A percentile compares a stretch with the other conserved stretches of the same genome.
Evolutionary conservation across 2,888 invertebrate genomes (phyloP).

Genomic region (Monoplex corrugatus): DNA sequence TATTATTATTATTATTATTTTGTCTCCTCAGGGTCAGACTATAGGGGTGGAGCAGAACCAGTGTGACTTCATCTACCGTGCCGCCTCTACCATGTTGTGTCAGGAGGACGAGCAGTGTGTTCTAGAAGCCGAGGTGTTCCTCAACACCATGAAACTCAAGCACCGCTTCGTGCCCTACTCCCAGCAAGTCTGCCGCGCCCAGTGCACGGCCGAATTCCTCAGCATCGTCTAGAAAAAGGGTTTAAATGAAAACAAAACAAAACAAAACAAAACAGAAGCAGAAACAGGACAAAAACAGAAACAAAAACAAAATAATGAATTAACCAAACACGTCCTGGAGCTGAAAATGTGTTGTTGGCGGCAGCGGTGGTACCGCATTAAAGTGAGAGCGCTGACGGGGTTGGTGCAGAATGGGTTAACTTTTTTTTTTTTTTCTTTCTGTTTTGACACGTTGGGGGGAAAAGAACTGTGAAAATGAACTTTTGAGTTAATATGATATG

Average conservation of each 20-base stretch:
- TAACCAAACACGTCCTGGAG: background rate
- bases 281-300: too few species aligned
- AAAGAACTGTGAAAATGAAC: too few species aligned
- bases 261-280: too few species aligned
- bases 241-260: too few species aligned
- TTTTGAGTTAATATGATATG: background rate
- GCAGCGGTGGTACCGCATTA: too few species aligned
- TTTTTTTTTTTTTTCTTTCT: too few species aligned
- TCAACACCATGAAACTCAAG: conserved; percentile 64
- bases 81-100: conserved; percentile 66
- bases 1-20: background rate
- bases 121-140: conserved; percentile 66
- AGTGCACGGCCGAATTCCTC: conserved; percentile 55
- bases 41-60: conserved; percentile 61
- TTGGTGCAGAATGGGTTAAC: background rate
- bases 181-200: conserved; percentile 54
- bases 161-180: conserved; percentile 58
- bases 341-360: background rate
- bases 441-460: too few species aligned
- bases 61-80: conserved; percentile 71
- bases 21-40: conserved; percentile 62
- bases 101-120: conserved; percentile 66
- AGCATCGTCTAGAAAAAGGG: conserved; percentile 46
- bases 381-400: background rate
- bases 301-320: too few species aligned